A percentile compares a stretch with the other conserved stretches of the same genome.
phyloP scores from a whole-genome alignment of 2,113 vertebrate species.

The Zosterops japonicus region DNA sequence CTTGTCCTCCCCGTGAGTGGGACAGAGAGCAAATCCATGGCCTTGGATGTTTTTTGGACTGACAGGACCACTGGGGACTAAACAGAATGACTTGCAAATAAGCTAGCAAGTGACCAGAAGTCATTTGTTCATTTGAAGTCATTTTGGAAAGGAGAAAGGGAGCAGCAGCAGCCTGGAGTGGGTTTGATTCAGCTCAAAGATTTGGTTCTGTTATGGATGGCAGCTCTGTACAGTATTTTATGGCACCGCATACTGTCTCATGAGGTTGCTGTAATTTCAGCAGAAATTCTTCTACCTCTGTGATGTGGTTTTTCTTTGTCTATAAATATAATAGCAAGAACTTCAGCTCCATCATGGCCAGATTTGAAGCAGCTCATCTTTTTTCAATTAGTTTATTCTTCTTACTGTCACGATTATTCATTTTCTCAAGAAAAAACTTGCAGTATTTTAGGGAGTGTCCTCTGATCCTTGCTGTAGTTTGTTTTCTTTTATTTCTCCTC shows the following conservation, averaged over 20 bases:
- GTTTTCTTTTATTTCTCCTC: background rate
- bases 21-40: background rate
- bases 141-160: background rate
- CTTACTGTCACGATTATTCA: slow-evolving; percentile 31
- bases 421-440: slow-evolving; percentile 17
- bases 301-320: slow-evolving; percentile 67
- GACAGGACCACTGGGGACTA: background rate
- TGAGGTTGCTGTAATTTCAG: slow-evolving; percentile 59
- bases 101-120: background rate
- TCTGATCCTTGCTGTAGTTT: background rate
- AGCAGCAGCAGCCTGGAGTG: background rate
- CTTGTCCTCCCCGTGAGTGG: background rate
- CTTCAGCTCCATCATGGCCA: background rate
- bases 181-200: background rate
- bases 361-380: slow-evolving; percentile 48
- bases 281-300: slow-evolving; percentile 54
- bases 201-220: slow-evolving; percentile 28
- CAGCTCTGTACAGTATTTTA: slow-evolving; percentile 30
- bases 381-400: slow-evolving; percentile 59
- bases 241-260: slow-evolving; percentile 41
- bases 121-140: background rate
- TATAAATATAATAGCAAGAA: slow-evolving; percentile 64
- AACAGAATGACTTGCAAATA: background rate
- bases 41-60: background rate
- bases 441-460: background rate